These are phyloP conservation scores for Sphyrna mokarran DNA, from an alignment of 2,113 vertebrate genomes.

Conservation along the genomic window DNA sequence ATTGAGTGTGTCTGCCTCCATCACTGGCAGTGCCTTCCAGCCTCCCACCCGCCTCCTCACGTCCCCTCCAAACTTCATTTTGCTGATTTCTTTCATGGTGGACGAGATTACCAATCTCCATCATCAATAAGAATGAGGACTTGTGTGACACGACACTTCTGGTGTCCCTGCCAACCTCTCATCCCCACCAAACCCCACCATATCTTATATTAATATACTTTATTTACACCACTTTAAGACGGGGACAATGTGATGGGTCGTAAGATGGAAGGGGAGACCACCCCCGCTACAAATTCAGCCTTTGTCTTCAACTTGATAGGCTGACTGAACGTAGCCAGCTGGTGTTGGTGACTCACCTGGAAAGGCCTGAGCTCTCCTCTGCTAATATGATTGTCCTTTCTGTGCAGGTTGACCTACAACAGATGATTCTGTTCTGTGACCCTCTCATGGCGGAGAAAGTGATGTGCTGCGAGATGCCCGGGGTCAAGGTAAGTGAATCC, in stretches of 20 bases:
- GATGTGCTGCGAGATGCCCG: constrained; percentile 83
- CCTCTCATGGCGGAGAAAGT: constrained; percentile 72
- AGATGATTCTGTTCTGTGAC: constrained; percentile 81
- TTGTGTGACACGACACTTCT: background rate
- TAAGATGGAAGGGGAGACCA: background rate
- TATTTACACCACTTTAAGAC: background rate
- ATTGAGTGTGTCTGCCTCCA: too few species aligned
- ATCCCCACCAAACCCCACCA: background rate
- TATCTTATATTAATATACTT: background rate
- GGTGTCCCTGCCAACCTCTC: background rate
- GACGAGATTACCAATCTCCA: background rate
- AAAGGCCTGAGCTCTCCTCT: background rate
- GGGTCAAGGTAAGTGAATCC: constrained; percentile 64
- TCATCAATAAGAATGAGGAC: background rate
- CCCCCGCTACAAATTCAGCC: background rate
- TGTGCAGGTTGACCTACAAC: constrained; percentile 80
- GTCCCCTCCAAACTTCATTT: too few species aligned
- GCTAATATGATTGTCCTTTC: fast-evolving
- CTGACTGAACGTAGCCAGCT: background rate
- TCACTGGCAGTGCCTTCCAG: too few species aligned
- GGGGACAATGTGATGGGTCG: background rate
- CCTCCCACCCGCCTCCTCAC: too few species aligned
- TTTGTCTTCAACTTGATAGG: background rate
- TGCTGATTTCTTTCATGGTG: background rate
- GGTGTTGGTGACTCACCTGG: too few species aligned